A percentile compares a stretch with the other conserved stretches of the same genome.
Conservation (phyloP, 2,797 vertebrate genomes). For the Orestias chungarensis region DNA sequence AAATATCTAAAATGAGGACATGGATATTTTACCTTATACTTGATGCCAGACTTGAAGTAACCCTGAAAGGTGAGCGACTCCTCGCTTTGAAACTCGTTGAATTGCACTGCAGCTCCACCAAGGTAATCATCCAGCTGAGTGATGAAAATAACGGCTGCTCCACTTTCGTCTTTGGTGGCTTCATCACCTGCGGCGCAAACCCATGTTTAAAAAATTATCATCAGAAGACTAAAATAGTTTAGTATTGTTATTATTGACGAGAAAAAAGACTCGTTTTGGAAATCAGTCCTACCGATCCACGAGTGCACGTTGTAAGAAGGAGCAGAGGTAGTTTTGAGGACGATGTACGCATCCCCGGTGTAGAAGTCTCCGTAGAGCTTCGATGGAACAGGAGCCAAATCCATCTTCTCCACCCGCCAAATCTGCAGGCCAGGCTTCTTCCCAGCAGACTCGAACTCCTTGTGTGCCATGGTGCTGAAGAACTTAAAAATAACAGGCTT, state of each 20-base stretch:
- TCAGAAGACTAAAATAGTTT: background rate
- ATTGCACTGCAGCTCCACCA: slow-evolving; percentile 81
- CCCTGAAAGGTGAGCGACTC: slow-evolving; percentile 86
- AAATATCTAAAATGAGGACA: background rate
- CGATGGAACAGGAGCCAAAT: slow-evolving; percentile 83
- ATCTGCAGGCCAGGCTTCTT: slow-evolving; percentile 89
- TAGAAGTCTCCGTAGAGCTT: slow-evolving; percentile 87
- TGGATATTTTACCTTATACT: slow-evolving; percentile 83
- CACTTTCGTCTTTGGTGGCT: slow-evolving; percentile 87
- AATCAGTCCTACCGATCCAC: slow-evolving; percentile 84
- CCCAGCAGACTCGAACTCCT: slow-evolving; percentile 87
- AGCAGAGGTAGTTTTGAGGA: slow-evolving; percentile 83
- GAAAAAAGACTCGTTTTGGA: background rate
- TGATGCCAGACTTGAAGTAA: slow-evolving; percentile 90
- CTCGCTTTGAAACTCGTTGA: slow-evolving; percentile 84
- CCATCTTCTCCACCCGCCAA: slow-evolving; percentile 92
- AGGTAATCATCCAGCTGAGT: slow-evolving; percentile 89
- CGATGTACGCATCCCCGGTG: slow-evolving; percentile 88
- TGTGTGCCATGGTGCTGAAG: slow-evolving; percentile 78
- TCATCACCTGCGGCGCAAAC: slow-evolving; percentile 77
- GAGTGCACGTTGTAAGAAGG: slow-evolving; percentile 85
- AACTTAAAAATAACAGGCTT: slow-evolving; percentile 17
- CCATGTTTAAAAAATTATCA: background rate
- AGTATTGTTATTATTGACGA: no score
- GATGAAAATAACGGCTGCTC: slow-evolving; percentile 87